phyloP scores from a whole-genome alignment of 2,113 vertebrate genomes.

The Scytalopus superciliaris region DNA sequence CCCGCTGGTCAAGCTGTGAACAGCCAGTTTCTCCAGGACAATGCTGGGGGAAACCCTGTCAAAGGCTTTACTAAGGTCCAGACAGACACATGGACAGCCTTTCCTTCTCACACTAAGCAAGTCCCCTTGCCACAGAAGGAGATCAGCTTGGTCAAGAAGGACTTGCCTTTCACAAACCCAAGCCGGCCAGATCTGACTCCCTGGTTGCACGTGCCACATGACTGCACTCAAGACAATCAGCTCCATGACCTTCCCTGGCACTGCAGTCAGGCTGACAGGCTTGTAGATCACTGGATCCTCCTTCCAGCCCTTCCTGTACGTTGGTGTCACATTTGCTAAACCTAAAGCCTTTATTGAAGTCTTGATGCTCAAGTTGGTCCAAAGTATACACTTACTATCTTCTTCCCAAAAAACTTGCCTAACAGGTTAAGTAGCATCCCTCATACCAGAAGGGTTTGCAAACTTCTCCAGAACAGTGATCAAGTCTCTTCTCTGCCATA shows the following conservation, averaged over 20 bases:
- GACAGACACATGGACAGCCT: not conserved
- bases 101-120: not conserved
- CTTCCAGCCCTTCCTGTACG: not conserved
- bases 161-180: not conserved
- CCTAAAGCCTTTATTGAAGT: not conserved
- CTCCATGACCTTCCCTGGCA: not conserved
- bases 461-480: not conserved
- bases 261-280: not conserved
- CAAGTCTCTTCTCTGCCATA: not conserved
- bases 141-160: not conserved
- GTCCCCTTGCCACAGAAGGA: not conserved
- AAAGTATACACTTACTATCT: not conserved
- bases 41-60: not conserved
- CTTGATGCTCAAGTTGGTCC: accelerated
- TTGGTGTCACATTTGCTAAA: not conserved
- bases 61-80: not conserved
- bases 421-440: not conserved
- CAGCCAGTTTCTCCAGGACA: not conserved
- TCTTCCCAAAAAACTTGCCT: not conserved
- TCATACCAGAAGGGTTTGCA: not conserved
- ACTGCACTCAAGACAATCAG: not conserved
- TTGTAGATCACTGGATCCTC: not conserved
- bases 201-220: accelerated
- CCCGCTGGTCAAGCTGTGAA: not conserved
- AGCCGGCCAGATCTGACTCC: not conserved